Evolutionary conservation across 1,140 invertebrate species (phyloP), one percentile per base, ranked within the genome.

Genomic region (Chymomyza costata): DNA sequence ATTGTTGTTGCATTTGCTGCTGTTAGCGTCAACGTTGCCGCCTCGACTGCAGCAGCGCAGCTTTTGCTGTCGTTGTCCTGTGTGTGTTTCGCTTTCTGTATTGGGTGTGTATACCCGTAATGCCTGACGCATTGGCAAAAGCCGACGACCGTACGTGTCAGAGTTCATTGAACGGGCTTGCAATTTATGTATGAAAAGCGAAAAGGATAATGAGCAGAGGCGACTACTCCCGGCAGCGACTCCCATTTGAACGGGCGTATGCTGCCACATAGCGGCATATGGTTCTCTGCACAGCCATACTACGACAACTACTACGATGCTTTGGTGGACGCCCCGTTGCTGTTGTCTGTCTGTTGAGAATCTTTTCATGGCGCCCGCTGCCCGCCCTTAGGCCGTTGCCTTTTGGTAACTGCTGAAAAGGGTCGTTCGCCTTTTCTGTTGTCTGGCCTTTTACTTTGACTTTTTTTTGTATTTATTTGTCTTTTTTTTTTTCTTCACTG

Each of bases 141-240:
- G 63, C 58, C 71, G 69, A 76, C 68, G 70, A 82, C 68, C 71
- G 70, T 81, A 82, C 80, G 67, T 70, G 70, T 39, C 49, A 52
- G 60, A 70, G 80, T 80, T 83, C 80, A 83, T 68, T 76, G 80
- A 82, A 83, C 80, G 66, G 53, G 17, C 47, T 58, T 48, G 58
- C 73, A 64, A 81, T 83, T 83, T 83, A 83, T 83, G 70, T 83
- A 82, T 76, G 73, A 80, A 83, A 83, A 83, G 80, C 74, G 81
- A 83, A 83, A 83, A 83, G 74, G 73, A 80, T 80, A 80, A 80
- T 80, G 74, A 73, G 81, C 70, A 57, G 56, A 45, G 55, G 35
- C 15, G 11, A 11, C 45, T 53, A 47, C n/a, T n/a, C n/a, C n/a
- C 48, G 18, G 46, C 47, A 60, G 13, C 32, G 18, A 13, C 32